A percentile compares a stretch with the other conserved stretches of the same genome.
Evolutionary conservation across 2,797 vertebrate genomes (phyloP).

Genomic region (Streptopelia turtur): DNA sequence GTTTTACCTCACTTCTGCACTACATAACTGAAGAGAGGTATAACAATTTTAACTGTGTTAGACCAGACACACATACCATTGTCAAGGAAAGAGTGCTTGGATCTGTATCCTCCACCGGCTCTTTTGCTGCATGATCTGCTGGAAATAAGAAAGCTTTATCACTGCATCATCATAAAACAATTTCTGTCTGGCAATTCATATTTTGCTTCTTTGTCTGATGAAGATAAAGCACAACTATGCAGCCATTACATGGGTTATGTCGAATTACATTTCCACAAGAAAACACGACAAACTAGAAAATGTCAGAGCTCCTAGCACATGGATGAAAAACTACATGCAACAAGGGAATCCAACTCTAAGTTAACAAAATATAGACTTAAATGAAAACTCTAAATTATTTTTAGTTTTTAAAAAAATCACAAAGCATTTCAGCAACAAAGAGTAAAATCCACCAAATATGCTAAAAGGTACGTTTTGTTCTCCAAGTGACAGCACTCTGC

Average conservation of each 20-base stretch:
- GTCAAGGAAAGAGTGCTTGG: constrained; percentile 89
- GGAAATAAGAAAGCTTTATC: neutral
- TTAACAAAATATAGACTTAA: neutral
- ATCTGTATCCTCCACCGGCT: constrained; percentile 95
- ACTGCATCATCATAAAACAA: neutral
- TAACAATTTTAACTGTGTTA: neutral
- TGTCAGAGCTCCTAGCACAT: neutral
- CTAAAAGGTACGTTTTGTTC: neutral
- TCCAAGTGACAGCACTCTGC: neutral
- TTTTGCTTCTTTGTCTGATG: neutral
- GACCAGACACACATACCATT: constrained; percentile 78
- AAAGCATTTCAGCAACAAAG: neutral
- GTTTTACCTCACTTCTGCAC: neutral
- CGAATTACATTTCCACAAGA: neutral
- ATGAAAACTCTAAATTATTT: neutral
- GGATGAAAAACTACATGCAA: neutral
- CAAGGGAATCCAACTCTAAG: neutral
- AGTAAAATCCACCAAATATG: neutral
- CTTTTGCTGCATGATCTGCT: constrained; percentile 83
- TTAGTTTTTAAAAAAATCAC: neutral
- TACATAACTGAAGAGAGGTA: neutral
- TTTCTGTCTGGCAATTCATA: neutral
- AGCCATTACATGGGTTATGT: neutral
- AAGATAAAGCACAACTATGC: neutral
- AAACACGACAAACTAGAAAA: neutral